Evolutionary conservation across 2,797 vertebrate genomes (phyloP).

Genomic region (Smutsia gigantea): DNA sequence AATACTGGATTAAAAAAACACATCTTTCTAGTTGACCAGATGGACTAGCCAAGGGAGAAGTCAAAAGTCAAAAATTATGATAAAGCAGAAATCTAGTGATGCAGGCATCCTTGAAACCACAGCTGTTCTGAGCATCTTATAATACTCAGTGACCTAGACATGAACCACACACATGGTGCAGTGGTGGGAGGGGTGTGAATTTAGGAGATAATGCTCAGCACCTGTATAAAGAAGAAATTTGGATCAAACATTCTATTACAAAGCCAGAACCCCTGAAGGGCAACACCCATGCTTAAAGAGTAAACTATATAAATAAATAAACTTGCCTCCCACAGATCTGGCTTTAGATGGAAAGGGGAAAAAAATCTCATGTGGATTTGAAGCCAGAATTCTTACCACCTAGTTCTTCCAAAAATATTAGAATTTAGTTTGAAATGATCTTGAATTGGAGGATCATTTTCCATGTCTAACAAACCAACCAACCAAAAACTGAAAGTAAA

Average conservation of each 20-base stretch:
- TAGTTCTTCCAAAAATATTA: not conserved
- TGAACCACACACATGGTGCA: not conserved
- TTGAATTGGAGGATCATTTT: not conserved
- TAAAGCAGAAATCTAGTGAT: not conserved
- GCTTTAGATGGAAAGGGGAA: not conserved
- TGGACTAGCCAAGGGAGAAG: not conserved
- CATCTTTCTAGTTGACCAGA: not conserved
- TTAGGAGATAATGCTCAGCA: not conserved
- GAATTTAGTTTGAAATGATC: not conserved
- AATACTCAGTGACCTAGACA: not conserved
- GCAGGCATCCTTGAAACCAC: not conserved
- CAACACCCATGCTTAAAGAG: not conserved
- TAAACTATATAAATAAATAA: not conserved
- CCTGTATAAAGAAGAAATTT: not conserved
- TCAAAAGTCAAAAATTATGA: not conserved
- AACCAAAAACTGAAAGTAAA: not conserved
- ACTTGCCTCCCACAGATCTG: not conserved
- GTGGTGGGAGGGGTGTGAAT: not conserved
- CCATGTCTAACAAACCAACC: not conserved
- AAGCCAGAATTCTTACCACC: not conserved
- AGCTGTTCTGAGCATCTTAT: not conserved
- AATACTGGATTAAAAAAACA: not conserved
- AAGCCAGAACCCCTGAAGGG: not conserved
- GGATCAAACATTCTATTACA: not conserved
- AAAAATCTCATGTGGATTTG: not conserved